A percentile compares a stretch with the other conserved stretches of the same genome.
Evolutionary conservation across 2,797 vertebrate genomes (phyloP).

Genomic region (Mionectes olivaceus): DNA sequence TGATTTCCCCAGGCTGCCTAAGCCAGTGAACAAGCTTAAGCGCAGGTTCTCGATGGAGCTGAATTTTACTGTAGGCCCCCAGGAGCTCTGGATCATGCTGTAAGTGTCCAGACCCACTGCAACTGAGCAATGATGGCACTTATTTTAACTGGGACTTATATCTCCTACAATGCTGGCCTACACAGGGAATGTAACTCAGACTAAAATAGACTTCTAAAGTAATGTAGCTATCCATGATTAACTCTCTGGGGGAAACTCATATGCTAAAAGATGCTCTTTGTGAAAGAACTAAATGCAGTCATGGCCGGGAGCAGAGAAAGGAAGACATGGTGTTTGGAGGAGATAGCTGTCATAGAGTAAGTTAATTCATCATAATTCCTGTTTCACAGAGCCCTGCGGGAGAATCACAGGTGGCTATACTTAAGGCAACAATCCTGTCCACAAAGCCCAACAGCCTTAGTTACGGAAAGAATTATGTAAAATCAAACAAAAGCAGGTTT

Average conservation of each 20-base stretch:
- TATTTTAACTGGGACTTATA: not conserved
- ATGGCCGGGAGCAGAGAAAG: not conserved
- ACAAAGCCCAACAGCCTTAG: not conserved
- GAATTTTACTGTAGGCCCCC: not conserved
- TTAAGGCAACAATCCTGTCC: rapidly evolving
- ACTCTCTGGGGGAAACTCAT: not conserved
- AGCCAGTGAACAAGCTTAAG: not conserved
- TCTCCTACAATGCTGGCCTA: not conserved
- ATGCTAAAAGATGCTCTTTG: not conserved
- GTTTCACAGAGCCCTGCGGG: not conserved
- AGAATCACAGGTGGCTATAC: not conserved
- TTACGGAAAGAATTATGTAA: not conserved
- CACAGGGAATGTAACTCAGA: not conserved
- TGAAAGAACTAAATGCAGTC: not conserved
- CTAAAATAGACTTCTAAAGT: not conserved
- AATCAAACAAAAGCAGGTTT: not conserved
- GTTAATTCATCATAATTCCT: not conserved
- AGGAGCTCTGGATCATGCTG: not conserved
- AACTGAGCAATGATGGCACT: not conserved
- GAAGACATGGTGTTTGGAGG: not conserved
- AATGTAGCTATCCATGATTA: not conserved
- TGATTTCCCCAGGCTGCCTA: not conserved
- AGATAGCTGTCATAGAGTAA: not conserved
- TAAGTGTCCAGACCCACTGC: not conserved
- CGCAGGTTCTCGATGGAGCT: rapidly evolving